Base-by-base conservation (phyloP, 2,888 invertebrate genomes). In the Caradrina clavipalpis region DNA sequence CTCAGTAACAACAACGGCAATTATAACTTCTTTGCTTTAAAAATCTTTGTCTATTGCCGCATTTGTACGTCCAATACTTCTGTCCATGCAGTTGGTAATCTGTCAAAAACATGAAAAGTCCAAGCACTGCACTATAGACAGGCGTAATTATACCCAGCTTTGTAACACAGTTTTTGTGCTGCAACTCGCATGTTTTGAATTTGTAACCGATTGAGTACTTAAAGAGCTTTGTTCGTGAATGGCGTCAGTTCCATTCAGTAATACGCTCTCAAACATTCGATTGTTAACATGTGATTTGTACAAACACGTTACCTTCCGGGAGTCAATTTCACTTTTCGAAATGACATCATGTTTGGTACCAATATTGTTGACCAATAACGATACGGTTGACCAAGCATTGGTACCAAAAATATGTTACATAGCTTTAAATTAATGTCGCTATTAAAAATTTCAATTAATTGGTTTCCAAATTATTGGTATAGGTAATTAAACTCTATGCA, bases 251-350 rank as follows among this genome's bases (percentile, higher is more conserved):
- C 76, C 83, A 85, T 89, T 86, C 85, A 88, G 59, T 69, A 72
- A 65, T 69, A 69, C 26, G 26, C 78, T 76, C 67, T 76, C 77
- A 74, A 80, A 79, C 76, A 81, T 66, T 68, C 69, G 76, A 78
- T 84, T 80, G 77, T 84, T 86, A 72, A 69, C 70, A 76, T 81
- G 64, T 78, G 76, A 78, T 82, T 80, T 76, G 76, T 78, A 59
- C 69, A 78, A 79, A 81, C 78, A 78, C 57, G 63, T 70, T 73
- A 70, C 75, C 76, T 83, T 81, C 84, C 82, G 86, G 85, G 73
- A 80, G 69, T 74, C 77, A 88, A 88, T 90, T 90, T 90, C 88
- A 87, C 90, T 90, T 89, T 88, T 88, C 80, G 84, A 84, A 84
- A 85, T 82, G 69, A 75, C 82, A 76, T 82, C 73, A 84, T 75